Evolutionary conservation across 1,140 invertebrate genomes (phyloP), one percentile per base, ranked within the genome.

Genomic region (Drosophila guanche): DNA sequence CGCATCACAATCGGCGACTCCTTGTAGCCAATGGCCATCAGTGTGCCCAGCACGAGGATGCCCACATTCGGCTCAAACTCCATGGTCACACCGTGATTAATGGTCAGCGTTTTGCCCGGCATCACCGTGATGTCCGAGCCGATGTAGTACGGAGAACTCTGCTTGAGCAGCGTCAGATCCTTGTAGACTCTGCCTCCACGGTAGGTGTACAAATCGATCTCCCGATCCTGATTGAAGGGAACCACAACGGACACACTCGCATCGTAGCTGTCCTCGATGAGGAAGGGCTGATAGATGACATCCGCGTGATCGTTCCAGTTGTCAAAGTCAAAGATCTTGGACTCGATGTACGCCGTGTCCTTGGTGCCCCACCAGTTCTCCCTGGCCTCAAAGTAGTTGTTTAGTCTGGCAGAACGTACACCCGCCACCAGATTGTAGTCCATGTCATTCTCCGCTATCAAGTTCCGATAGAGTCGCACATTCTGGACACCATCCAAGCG

Each of bases 281-380:
- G 93, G 91, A 95, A 99, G 0, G 98, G 98, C 60, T 94, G 93
- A 91, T 96, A 99, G 16, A 95, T 93, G 0, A 98, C 98, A 40
- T 98, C 94, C 0, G 98, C 98, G 91, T 98, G 98, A 92, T 98
- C 97, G 90, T 99, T 99, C 99, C 99, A 99, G 90, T 99, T 98
- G 91, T 99, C 98, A 93, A 99, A 99, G 92, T 99, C 99, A 91
- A 99, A 99, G 76, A 99, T 99, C 89, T 95, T 94, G 48, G 95
- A 93, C 68, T 94, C 93, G 27, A 99, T 99, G 33, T 93, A 92
- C 5, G 90, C 90, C 42, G 95, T 93, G 55, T 96, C 93, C 3
- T 92, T 92, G 4, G 95, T 95, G 6, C 98, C 98, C 98, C 99
- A 99, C 96, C 97, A 99, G 91, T 99, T 99, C 90, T 98, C 95